Evolutionary conservation across 2,113 vertebrate species (phyloP), one percentile per base, ranked within the genome.

Genomic region (Pomatostomus ruficeps): DNA sequence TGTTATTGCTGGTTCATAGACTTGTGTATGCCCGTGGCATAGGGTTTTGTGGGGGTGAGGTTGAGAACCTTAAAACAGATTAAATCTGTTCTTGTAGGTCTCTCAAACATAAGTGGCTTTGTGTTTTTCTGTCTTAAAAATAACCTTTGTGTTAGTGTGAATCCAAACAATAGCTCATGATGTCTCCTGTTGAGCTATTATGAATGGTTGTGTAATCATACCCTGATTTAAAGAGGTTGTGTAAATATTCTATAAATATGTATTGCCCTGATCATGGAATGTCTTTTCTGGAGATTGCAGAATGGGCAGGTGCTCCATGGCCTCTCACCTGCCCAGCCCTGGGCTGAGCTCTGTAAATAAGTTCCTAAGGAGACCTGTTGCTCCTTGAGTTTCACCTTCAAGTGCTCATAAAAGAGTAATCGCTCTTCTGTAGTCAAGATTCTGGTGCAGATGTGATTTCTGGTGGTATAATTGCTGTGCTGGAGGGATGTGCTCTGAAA

Each of bases 111-210:
- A 86, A 90, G 54, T 97, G 94, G 58, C 87, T 91, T 96, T 96
- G 63, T 97, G 52, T 88, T 96, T 94, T 95, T 90, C n/a, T 77
- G 72, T 83, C 90, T 96, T 91, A 95, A 95, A 97, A 96, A 95
- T 95, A 95, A 95, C 93, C 77, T 93, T 91, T 94, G 77, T 95
- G 72, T 91, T 95, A 80, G 79, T 80, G 72, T 88, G 89, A 72
- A 93, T 96, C 66, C 46, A 72, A 94, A 94, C 92, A 97, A 95
- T 95, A 76, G 95, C 46, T 72, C 66, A 38, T 67, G 85, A 40
- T 89, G 92, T 70, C 91, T 96, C 91, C 92, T 61, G 86, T 92
- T 89, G 92, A 86, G 89, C 95, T 95, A 0, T 93, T 94, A 68
- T 76, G 75, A 89, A 75, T 18, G 63, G 43, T 91, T 96, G 92